Conservation (phyloP, 2,888 invertebrate species). For the Nematopogon swammerdamellus region DNA sequence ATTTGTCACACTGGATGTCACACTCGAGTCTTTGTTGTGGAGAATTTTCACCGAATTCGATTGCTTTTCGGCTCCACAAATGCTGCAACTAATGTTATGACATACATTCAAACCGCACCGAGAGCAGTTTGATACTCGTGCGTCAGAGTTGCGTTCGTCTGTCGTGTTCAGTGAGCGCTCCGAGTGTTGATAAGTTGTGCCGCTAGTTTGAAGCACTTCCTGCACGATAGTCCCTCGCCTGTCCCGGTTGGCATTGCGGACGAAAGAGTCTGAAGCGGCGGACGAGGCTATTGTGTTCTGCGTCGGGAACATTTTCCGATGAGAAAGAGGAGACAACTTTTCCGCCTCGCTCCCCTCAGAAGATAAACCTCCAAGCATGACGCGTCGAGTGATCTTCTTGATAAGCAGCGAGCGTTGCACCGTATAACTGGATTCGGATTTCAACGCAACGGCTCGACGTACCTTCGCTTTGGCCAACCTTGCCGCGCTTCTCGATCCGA, state of each 20-base stretch:
- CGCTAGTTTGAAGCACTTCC: too few relatives aligned
- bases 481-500: constrained; percentile 25
- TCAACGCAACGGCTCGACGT: constrained; percentile 21
- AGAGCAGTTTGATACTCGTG: too few relatives aligned
- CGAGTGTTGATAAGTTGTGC: too few relatives aligned
- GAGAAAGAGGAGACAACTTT: background rate
- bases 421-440: constrained; percentile 23
- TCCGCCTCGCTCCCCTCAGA: background rate
- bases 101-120: too few relatives aligned
- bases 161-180: too few relatives aligned
- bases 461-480: constrained; percentile 31
- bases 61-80: constrained; percentile 14
- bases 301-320: too few relatives aligned
- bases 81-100: constrained; percentile 8
- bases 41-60: background rate
- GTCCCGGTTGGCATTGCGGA: too few relatives aligned
- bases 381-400: constrained; percentile 18
- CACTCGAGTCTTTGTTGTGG: background rate
- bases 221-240: too few relatives aligned
- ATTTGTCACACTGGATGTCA: too few relatives aligned
- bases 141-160: too few relatives aligned
- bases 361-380: background rate
- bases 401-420: constrained; percentile 32
- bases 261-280: too few relatives aligned
- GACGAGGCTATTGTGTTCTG: too few relatives aligned